phyloP scores from a whole-genome alignment of 2,888 invertebrate genomes.

The Argyra leucocephala region DNA sequence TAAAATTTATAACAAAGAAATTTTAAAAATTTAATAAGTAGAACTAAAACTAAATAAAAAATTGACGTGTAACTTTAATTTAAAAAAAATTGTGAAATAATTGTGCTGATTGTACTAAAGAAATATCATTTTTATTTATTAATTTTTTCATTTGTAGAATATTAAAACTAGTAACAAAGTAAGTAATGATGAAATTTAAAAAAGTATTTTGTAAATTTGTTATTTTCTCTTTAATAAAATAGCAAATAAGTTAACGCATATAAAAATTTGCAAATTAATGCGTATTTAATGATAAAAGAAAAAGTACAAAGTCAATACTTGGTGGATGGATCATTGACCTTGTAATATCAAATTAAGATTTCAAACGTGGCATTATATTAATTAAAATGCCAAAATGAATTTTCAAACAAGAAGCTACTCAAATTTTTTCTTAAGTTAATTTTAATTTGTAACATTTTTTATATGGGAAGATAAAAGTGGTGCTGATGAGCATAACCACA shows the following conservation, averaged over 20 bases:
- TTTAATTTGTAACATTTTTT: too few relatives aligned
- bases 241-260: background rate
- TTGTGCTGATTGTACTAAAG: background rate
- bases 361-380: background rate
- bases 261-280: background rate
- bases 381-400: background rate
- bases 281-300: background rate
- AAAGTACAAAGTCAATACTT: background rate
- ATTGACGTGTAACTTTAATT: background rate
- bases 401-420: too few relatives aligned
- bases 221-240: background rate
- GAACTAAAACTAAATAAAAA: background rate
- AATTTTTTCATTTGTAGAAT: background rate
- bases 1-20: background rate
- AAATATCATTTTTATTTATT: background rate
- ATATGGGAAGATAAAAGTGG: background rate
- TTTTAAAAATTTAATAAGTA: background rate
- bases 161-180: background rate
- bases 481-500: background rate
- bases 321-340: background rate
- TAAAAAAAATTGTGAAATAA: background rate
- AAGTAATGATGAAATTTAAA: background rate
- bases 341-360: background rate
- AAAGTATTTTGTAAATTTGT: too few relatives aligned
- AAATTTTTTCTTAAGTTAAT: too few relatives aligned